phyloP scores from a whole-genome alignment of 2,113 vertebrate genomes.

The Empidonax alnorum region DNA sequence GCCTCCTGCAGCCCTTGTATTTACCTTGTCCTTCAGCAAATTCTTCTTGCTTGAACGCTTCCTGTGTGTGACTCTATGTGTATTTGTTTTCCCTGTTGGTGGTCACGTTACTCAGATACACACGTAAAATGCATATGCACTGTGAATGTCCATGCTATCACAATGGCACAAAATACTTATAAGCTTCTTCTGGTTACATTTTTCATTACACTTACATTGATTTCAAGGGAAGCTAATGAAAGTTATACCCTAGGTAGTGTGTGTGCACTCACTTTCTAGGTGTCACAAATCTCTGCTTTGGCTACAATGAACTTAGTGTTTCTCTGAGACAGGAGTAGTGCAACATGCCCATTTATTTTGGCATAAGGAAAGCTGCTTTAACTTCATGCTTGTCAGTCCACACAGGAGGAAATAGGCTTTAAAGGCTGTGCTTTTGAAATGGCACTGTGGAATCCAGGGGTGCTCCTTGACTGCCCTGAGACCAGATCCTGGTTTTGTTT shows the following conservation, averaged over 20 bases:
- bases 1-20: neutral
- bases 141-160: neutral
- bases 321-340: neutral
- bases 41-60: neutral
- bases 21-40: neutral
- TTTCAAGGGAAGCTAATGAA: neutral
- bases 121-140: neutral
- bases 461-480: neutral
- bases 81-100: neutral
- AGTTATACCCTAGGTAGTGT: neutral
- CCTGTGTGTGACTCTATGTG: neutral
- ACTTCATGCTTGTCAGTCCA: neutral
- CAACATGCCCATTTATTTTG: neutral
- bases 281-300: neutral
- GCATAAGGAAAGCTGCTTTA: neutral
- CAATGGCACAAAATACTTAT: neutral
- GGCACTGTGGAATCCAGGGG: neutral
- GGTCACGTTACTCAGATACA: neutral
- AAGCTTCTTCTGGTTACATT: neutral
- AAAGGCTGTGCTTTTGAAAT: neutral
- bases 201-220: neutral
- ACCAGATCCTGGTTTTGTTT: neutral
- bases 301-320: rapidly evolving
- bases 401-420: neutral
- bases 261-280: neutral